Conservation (phyloP, 2,797 vertebrate species). For the Myotis daubentonii region DNA sequence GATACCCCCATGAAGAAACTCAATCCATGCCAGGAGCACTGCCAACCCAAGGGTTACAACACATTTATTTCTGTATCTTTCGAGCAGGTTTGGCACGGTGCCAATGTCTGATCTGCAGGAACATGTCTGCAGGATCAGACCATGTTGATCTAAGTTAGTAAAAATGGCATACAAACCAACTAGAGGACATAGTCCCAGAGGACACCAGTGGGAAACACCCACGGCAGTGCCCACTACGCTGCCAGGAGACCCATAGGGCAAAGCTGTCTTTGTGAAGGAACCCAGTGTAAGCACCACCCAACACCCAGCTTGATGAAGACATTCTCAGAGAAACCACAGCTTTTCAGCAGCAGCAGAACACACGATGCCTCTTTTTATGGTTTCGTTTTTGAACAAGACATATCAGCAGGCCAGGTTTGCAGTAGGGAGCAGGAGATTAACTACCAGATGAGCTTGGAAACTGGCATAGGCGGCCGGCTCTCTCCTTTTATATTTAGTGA, state of each 20-base stretch:
- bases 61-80: neutral
- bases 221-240: neutral
- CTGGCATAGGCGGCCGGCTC: constrained; percentile 21
- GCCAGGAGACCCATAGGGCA: neutral
- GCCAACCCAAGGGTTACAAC: neutral
- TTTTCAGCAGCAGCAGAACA: neutral
- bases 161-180: neutral
- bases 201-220: neutral
- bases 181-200: neutral
- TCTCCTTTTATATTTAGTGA: constrained; percentile 66
- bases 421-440: constrained; percentile 48
- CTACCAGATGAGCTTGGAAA: neutral
- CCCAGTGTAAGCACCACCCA: neutral
- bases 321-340: neutral
- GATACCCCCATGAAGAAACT: neutral
- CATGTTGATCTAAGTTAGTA: neutral
- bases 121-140: neutral
- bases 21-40: neutral
- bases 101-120: neutral
- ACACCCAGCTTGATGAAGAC: neutral
- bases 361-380: neutral
- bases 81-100: neutral
- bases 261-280: neutral
- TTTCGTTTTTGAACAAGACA: constrained; percentile 15
- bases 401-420: constrained; percentile 10